Base-by-base conservation (phyloP, 2,888 invertebrate genomes). In the Neelides folsomi region DNA sequence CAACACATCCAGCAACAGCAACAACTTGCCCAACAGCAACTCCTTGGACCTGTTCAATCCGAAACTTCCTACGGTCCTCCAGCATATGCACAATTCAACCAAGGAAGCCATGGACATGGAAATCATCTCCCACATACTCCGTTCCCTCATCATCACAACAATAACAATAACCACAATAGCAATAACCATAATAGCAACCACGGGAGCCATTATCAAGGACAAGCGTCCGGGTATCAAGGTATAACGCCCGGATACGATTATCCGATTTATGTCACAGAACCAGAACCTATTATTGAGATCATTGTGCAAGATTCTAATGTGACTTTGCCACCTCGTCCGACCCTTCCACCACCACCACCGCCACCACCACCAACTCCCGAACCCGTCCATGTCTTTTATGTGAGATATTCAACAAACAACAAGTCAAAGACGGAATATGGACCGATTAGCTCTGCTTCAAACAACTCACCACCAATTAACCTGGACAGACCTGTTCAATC, bases 231-330 rank as follows among this genome's bases (percentile, higher is more conserved):
- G 5, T 49, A 45, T n/a, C 41, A 47, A 3, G 34, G 47, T 1
- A 55, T 55, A 1, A 56, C 56, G 1, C 54, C 58, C 1, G 51
- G 47, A 13, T 50, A 50, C 52, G 6, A 38, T 4, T 55, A 61
- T 38, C 58, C 57, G 10, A 41, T 60, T 1, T 62, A 60, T 46
- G 59, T 62, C 8, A 57, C 59, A 1, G 63, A 62, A 41, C 63
- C 65, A 0, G 88, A 88, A 67, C 88, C 88, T 5, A 89, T 89
- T 16, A 89, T 89, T 64, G 89, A 89, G 72, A 89, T 89, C 60
- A 89, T 89, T 56, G 88, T 89, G 48, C 87, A 86, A 67, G 88
- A 89, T 69, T 86, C 87, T 0, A 89, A 89, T 67, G 84, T 86
- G 66, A 77, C 83, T 0, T 68, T 86, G 2, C 82, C 86, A 1